Evolutionary conservation across 2,797 vertebrate genomes (phyloP).

Genomic region (Anas capensis): DNA sequence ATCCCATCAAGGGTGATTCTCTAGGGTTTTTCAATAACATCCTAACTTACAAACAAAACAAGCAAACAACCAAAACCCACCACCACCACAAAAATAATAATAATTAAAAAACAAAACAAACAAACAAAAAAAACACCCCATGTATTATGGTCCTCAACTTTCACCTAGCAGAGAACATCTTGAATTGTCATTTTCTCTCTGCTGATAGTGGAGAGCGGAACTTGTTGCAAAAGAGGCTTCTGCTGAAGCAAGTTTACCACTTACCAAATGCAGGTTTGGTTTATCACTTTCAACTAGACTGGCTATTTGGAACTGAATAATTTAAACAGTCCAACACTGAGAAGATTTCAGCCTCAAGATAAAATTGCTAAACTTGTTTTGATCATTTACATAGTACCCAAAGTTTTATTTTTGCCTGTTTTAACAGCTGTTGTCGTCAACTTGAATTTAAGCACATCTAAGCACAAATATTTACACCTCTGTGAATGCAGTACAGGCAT

Average conservation of each 20-base stretch:
- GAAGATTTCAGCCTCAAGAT: not conserved
- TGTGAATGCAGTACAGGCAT: not conserved
- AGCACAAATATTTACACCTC: not conserved
- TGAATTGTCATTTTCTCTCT: not conserved
- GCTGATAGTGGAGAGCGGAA: not conserved
- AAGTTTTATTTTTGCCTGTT: not conserved
- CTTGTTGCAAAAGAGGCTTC: not conserved
- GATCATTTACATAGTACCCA: not conserved
- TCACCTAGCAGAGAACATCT: not conserved
- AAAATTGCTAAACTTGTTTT: not conserved
- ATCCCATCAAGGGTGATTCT: not conserved
- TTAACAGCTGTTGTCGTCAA: not conserved
- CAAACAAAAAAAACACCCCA: not conserved
- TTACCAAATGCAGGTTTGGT: not conserved
- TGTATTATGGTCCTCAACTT: not conserved
- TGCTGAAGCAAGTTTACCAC: not conserved
- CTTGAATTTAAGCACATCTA: not conserved
- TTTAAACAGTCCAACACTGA: not conserved
- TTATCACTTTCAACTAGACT: not conserved
- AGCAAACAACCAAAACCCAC: not conserved
- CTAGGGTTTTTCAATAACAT: not conserved
- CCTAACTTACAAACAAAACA: not conserved
- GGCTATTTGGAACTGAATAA: not conserved
- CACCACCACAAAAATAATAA: no score
- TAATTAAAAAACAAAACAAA: not conserved